Conservation (phyloP, 1,140 invertebrate species). For the Drosophila miranda region DNA sequence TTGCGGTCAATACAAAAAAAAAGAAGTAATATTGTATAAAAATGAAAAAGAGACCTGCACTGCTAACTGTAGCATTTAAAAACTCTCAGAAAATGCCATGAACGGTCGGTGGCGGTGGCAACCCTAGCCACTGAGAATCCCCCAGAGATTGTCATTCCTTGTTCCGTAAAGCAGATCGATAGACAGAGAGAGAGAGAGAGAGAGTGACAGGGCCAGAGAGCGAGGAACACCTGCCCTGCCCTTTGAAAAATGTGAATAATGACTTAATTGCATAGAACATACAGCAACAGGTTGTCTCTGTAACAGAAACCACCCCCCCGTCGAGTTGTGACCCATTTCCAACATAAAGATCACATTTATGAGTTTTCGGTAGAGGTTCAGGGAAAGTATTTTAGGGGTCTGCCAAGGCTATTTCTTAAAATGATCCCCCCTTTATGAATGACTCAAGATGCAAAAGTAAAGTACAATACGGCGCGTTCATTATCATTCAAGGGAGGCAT, state of each 20-base stretch:
- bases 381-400: not conserved
- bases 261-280: constrained; percentile 52
- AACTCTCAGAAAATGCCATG: constrained; percentile 26
- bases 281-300: constrained; percentile 47
- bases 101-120: constrained; percentile 7
- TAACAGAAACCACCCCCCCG: not conserved
- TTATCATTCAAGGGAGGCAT: constrained; percentile 6
- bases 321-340: not conserved
- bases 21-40: constrained; percentile 14
- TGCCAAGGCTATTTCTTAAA: too few relatives aligned
- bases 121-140: constrained; percentile 35
- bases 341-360: too few relatives aligned
- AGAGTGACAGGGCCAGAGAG: constrained; percentile 17
- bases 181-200: constrained; percentile 2
- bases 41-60: constrained; percentile 20
- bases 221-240: constrained; percentile 60
- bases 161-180: constrained; percentile 56
- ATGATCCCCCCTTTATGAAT: too few relatives aligned
- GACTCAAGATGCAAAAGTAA: constrained; percentile 1
- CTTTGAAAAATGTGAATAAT: constrained; percentile 69
- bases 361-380: too few relatives aligned
- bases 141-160: constrained; percentile 22
- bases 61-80: constrained; percentile 38
- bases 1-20: constrained; percentile 75
- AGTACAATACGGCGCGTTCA: not conserved